phyloP scores from a whole-genome alignment of 2,113 vertebrate genomes.

The Proteles cristata region DNA sequence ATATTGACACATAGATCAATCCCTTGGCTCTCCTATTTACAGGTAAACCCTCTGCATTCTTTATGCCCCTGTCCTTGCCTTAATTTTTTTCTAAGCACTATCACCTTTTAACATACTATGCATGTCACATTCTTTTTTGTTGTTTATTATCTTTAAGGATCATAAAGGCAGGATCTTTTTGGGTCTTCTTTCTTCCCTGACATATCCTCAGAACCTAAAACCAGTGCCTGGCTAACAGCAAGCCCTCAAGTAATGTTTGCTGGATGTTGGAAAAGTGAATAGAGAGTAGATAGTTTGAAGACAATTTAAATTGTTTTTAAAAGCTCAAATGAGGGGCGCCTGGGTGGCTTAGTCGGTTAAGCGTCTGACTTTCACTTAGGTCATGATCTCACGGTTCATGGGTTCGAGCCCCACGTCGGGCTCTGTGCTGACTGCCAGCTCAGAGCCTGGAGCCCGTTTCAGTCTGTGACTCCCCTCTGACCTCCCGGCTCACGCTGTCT shows the following conservation, averaged over 20 bases:
- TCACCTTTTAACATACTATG: neutral
- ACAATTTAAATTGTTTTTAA: neutral
- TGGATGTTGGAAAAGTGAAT: neutral
- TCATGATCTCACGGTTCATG: too few species aligned
- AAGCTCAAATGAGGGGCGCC: neutral
- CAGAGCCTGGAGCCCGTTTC: too few species aligned
- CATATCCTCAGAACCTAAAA: neutral
- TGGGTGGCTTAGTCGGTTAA: too few species aligned
- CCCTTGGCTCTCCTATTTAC: neutral
- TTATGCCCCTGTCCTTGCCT: neutral
- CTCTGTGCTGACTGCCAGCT: too few species aligned
- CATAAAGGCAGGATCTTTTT: neutral
- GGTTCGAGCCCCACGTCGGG: too few species aligned
- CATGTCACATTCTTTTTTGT: constrained; percentile 16
- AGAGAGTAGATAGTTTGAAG: neutral
- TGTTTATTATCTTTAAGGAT: constrained; percentile 7
- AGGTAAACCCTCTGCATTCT: neutral
- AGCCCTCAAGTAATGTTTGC: neutral
- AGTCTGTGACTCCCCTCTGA: too few species aligned
- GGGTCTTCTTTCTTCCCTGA: neutral
- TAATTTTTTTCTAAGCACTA: neutral
- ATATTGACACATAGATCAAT: neutral
- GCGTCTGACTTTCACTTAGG: too few species aligned
- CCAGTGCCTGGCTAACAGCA: neutral
- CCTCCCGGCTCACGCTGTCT: too few species aligned